These are phyloP conservation scores for Platalea minor DNA, from an alignment of 2,797 vertebrate species.

Conservation along the genomic window DNA sequence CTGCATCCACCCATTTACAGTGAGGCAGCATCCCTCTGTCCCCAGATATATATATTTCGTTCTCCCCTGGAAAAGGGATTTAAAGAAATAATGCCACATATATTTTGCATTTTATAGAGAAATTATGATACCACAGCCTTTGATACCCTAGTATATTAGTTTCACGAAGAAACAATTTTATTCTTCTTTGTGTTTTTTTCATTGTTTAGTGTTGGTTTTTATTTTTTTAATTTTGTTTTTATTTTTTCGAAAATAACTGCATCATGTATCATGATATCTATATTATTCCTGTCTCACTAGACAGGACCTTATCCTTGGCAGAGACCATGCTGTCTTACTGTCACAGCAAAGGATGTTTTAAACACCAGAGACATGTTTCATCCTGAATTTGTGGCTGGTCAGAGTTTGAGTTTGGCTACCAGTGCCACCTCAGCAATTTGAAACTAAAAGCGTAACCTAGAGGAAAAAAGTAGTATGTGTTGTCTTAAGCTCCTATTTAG, in stretches of 20 bases:
- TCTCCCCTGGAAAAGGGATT: not conserved
- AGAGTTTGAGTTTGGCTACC: not conserved
- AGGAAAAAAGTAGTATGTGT: not conserved
- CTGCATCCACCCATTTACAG: not conserved
- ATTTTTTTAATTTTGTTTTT: not conserved
- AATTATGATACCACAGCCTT: not conserved
- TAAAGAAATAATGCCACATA: not conserved
- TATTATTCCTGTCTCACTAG: not conserved
- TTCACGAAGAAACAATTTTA: not conserved
- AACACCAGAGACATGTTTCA: not conserved
- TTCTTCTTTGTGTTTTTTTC: not conserved
- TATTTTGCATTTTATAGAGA: not conserved
- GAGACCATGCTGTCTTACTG: not conserved
- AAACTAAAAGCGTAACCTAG: not conserved
- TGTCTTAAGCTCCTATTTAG: not conserved
- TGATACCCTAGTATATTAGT: not conserved
- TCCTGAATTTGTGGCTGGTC: not conserved
- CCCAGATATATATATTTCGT: not conserved
- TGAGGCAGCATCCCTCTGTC: not conserved
- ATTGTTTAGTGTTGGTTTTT: not conserved
- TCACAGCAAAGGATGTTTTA: not conserved
- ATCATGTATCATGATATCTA: fast-evolving
- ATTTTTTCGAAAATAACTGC: not conserved
- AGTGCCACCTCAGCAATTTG: not conserved
- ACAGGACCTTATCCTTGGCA: not conserved